These are phyloP conservation scores for Hystrix brachyura DNA, from an alignment of 2,113 vertebrate species.

Conservation along the genomic window DNA sequence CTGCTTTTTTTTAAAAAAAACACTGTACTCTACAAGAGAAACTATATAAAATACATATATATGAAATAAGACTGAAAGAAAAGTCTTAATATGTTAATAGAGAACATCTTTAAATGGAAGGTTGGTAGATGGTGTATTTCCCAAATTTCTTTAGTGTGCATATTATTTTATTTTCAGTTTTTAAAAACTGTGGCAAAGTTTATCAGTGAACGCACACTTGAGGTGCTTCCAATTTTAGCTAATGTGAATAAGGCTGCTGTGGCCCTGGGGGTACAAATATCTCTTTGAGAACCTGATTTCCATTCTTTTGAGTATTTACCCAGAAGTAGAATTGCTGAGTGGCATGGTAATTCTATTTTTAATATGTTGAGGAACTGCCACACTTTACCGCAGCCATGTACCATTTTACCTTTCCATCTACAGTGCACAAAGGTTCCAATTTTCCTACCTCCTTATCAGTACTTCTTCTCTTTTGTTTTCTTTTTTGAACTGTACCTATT, in stretches of 20 bases:
- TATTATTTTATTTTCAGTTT: background rate
- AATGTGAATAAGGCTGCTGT: background rate
- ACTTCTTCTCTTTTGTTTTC: background rate
- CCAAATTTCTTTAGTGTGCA: background rate
- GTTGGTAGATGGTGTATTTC: background rate
- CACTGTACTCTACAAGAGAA: background rate
- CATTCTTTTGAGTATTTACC: background rate
- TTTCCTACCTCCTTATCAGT: background rate
- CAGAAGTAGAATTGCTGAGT: background rate
- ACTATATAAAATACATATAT: background rate
- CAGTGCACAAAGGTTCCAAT: background rate
- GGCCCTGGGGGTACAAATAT: background rate
- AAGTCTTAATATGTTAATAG: slow-evolving; percentile 1
- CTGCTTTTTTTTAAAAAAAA: slow-evolving; percentile 12
- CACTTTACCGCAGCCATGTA: background rate
- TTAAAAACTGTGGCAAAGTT: background rate
- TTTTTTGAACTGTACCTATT: background rate
- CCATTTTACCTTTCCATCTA: background rate
- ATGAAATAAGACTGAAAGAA: slow-evolving; percentile 18
- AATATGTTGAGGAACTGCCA: too few species aligned
- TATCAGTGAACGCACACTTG: background rate
- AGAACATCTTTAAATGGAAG: background rate
- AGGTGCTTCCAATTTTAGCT: background rate
- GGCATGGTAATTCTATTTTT: too few species aligned
- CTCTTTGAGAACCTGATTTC: background rate